Evolutionary conservation across 2,113 vertebrate species (phyloP), one percentile per base, ranked within the genome.

Genomic region (Grus americana): DNA sequence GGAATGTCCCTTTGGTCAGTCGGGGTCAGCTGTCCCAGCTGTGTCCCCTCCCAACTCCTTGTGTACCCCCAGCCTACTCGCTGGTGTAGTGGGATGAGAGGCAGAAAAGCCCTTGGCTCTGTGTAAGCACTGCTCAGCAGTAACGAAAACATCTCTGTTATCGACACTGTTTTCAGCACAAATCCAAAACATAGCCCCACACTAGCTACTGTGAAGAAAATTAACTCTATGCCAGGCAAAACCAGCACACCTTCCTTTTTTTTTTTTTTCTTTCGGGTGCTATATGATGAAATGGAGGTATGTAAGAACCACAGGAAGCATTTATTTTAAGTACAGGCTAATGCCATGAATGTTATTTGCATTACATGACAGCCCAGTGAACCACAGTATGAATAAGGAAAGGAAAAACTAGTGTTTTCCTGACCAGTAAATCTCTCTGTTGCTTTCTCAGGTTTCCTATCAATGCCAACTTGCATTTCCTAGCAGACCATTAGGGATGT

Each of bases 301-400:
- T 82, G 16, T 80, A 88, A 93, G 71, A 95, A 93, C 87, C 91
- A 96, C 94, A 96, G 96, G 97, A 97, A 96, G 71, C 79, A 85
- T 95, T 97, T 94, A 93, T 93, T 96, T 92, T 95, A 95, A 96
- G 81, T 95, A 92, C 71, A 90, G 83, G 58, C 58, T 93, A 97
- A 97, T 95, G 47, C 81, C 70, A 59, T 93, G 92, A 79, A 93
- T 97, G 86, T 82, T 95, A 96, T 95, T 96, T 95, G 91, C 85
- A 93, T 96, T 96, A 92, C 92, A 87, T 82, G 91, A 95, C 94
- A 95, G 71, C 84, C 74, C 80, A 90, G 6, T 75, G 84, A 95
- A 95, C 94, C 94, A 82, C 94, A 92, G 55, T 76, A 87, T 79
- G 91, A 96, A 92, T 82, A 96, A 85, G 67, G 66, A 91, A 95